These are phyloP conservation scores for Drosophila pruinosa DNA, from an alignment of 1,140 invertebrate genomes.

Conservation along the genomic window DNA sequence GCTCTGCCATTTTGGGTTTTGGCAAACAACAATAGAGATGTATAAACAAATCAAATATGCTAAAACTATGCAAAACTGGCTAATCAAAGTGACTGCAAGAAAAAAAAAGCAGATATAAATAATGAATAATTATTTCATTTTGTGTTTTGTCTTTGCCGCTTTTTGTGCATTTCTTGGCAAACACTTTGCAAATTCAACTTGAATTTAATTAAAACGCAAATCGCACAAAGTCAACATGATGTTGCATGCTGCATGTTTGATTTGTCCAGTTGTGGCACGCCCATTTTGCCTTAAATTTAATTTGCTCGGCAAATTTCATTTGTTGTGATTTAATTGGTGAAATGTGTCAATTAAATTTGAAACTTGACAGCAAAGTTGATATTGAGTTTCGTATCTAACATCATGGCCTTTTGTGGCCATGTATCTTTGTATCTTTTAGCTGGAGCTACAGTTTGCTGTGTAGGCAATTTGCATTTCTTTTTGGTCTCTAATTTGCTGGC, in stretches of 20 bases:
- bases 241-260: background rate
- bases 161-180: slow-evolving; percentile 30
- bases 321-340: slow-evolving; percentile 41
- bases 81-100: slow-evolving; percentile 24
- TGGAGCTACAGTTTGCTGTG: slow-evolving; percentile 14
- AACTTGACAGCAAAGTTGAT: slow-evolving; percentile 64
- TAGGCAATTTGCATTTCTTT: slow-evolving; percentile 62
- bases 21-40: slow-evolving; percentile 10
- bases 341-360: slow-evolving; percentile 80
- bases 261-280: slow-evolving; percentile 12
- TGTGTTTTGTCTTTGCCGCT: no score
- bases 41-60: slow-evolving; percentile 62
- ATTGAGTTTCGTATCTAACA: slow-evolving; percentile 41
- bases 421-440: slow-evolving; percentile 13
- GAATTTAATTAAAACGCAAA: slow-evolving; percentile 61
- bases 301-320: slow-evolving; percentile 7
- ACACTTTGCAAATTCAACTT: slow-evolving; percentile 15
- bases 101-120: background rate
- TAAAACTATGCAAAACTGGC: slow-evolving; percentile 45
- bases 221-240: slow-evolving; percentile 36
- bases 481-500: slow-evolving; percentile 69
- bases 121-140: background rate
- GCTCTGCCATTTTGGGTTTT: slow-evolving; percentile 11
- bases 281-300: background rate
- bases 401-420: slow-evolving; percentile 1